Conservation (phyloP, 2,888 invertebrate species). For the Morpho deidamia region DNA sequence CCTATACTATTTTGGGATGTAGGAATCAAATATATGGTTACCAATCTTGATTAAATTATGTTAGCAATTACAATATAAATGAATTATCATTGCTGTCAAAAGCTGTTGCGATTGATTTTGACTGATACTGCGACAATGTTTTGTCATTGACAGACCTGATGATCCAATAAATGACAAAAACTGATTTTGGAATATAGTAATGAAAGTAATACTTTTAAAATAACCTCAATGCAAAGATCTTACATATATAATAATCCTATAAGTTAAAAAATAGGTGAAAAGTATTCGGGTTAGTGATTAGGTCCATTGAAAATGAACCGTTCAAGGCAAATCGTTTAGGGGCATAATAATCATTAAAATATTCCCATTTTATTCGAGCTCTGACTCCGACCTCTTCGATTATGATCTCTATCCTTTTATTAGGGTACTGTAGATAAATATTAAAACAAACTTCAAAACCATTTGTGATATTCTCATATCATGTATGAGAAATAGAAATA, state of each 20-base stretch:
- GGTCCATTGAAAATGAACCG: conserved; percentile 51
- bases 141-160: no score
- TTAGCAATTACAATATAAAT: no score
- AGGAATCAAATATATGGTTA: neutral
- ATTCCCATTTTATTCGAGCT: conserved; percentile 71
- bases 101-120: no score
- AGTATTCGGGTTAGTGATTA: conserved; percentile 54
- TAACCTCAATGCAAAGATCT: no score
- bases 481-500: no score
- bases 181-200: no score
- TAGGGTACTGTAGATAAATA: conserved; percentile 41
- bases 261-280: conserved; percentile 52
- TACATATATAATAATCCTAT: neutral
- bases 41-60: conserved; percentile 1
- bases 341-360: conserved; percentile 74
- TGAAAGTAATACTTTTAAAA: no score
- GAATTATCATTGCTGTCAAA: no score
- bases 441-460: neutral
- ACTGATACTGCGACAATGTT: no score
- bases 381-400: conserved; percentile 63
- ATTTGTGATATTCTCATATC: no score
- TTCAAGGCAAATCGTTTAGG: conserved; percentile 64
- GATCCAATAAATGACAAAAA: no score
- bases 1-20: neutral
- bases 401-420: conserved; percentile 71